phyloP scores from a whole-genome alignment of 2,113 vertebrate species.

The Phaetusa simplex region DNA sequence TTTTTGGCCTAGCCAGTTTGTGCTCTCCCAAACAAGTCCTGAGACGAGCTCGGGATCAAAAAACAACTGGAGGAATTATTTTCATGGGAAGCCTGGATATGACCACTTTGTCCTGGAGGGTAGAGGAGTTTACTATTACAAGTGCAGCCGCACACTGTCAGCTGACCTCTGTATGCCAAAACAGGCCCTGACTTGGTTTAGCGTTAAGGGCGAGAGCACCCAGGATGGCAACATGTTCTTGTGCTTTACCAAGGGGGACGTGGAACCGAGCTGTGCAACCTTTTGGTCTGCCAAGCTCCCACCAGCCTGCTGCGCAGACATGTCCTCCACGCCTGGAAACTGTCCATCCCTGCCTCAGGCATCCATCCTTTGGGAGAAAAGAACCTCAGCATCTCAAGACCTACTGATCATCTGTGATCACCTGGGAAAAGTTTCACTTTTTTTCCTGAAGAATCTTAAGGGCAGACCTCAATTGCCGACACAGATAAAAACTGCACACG shows the following conservation, averaged over 20 bases:
- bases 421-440: not conserved
- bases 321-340: not conserved
- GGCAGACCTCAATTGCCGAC: not conserved
- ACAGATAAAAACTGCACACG: not conserved
- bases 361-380: not conserved
- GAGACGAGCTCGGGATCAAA: not conserved
- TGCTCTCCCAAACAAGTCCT: not conserved
- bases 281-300: not conserved
- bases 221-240: fast-evolving
- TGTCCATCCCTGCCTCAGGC: not conserved
- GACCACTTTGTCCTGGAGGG: not conserved
- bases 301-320: not conserved
- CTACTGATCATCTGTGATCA: not conserved
- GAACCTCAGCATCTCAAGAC: not conserved
- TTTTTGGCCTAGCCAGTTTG: not conserved
- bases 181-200: not conserved
- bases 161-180: not conserved
- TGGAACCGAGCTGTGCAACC: fast-evolving
- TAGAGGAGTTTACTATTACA: fast-evolving
- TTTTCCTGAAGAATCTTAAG: not conserved
- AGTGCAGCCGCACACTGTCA: not conserved
- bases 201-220: not conserved
- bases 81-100: not conserved
- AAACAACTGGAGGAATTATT: not conserved
- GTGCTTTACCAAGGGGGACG: not conserved